These are phyloP conservation scores for Automeris io DNA, from an alignment of 2,888 invertebrate species.

Conservation along the genomic window DNA sequence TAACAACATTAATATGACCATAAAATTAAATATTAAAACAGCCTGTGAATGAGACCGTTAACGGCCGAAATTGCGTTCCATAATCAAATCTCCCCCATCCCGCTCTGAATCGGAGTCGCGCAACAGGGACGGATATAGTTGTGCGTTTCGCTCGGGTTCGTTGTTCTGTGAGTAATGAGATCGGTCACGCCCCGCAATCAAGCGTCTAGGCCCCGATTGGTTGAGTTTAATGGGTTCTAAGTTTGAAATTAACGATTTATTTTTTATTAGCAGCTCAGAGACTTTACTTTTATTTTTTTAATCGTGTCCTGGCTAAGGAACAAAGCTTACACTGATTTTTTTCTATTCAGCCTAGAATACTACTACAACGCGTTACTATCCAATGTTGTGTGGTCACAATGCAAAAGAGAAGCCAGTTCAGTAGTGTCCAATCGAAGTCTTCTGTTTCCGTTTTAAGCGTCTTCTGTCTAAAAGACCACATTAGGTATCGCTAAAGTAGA, in stretches of 20 bases:
- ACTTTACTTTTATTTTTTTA: too few relatives aligned
- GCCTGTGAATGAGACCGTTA: slow-evolving; percentile 46
- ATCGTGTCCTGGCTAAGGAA: too few relatives aligned
- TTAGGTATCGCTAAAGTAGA: too few relatives aligned
- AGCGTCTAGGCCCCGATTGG: slow-evolving; percentile 51
- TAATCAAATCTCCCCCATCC: slow-evolving; percentile 32
- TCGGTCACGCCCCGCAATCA: slow-evolving; percentile 69
- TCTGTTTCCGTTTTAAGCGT: too few relatives aligned
- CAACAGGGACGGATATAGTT: slow-evolving; percentile 30
- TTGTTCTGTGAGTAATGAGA: slow-evolving; percentile 58
- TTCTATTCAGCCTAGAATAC: too few relatives aligned
- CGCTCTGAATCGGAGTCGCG: slow-evolving; percentile 17
- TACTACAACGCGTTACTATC: too few relatives aligned
- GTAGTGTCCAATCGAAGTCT: too few relatives aligned
- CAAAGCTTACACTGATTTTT: too few relatives aligned
- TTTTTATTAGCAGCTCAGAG: slow-evolving; percentile 47
- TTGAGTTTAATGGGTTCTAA: slow-evolving; percentile 52
- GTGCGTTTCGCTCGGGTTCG: slow-evolving; percentile 14
- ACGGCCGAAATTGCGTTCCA: slow-evolving; percentile 41
- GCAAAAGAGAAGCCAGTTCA: too few relatives aligned
- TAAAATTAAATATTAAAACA: slow-evolving; percentile 71
- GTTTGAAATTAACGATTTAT: slow-evolving; percentile 47
- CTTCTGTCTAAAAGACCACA: too few relatives aligned
- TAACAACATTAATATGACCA: slow-evolving; percentile 67
- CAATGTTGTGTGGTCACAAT: too few relatives aligned